Evolutionary conservation across 2,797 vertebrate genomes (phyloP).

Genomic region (Ctenopoma multispine): DNA sequence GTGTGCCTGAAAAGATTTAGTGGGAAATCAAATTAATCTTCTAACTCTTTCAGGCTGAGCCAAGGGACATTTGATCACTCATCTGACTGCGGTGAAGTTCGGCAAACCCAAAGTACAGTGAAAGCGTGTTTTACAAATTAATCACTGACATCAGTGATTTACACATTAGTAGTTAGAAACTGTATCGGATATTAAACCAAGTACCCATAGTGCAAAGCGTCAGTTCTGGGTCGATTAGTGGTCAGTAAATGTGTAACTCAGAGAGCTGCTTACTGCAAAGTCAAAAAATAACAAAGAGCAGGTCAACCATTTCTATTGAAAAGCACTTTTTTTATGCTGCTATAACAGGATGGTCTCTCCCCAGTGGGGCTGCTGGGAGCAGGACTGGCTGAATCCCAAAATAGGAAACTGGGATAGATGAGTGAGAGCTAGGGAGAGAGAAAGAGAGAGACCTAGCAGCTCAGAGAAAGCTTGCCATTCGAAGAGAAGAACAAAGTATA

Average conservation of each 20-base stretch:
- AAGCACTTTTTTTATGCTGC: slow-evolving; percentile 51
- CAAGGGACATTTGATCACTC: slow-evolving; percentile 34
- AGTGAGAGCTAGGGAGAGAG: slow-evolving; percentile 28
- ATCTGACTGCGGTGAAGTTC: slow-evolving; percentile 23
- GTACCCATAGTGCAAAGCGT: slow-evolving; percentile 7
- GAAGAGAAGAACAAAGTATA: slow-evolving; percentile 64
- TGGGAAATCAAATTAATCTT: slow-evolving; percentile 32
- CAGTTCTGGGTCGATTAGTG: slow-evolving; percentile 18
- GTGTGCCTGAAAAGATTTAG: slow-evolving; percentile 29
- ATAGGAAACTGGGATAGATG: slow-evolving; percentile 71
- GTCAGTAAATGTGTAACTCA: slow-evolving; percentile 51
- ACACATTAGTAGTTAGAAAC: slow-evolving; percentile 9
- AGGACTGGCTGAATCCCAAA: slow-evolving; percentile 67
- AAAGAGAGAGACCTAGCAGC: slow-evolving; percentile 36
- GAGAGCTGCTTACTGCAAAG: slow-evolving; percentile 22
- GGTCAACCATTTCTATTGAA: slow-evolving; percentile 66
- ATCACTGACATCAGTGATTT: slow-evolving; percentile 10
- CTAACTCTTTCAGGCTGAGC: slow-evolving; percentile 16
- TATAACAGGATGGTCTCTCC: slow-evolving; percentile 58
- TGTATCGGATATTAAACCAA: slow-evolving; percentile 51
- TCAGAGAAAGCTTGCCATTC: slow-evolving; percentile 51
- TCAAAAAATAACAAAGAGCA: slow-evolving; percentile 47
- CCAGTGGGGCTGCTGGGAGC: slow-evolving; percentile 68
- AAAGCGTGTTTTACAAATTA: slow-evolving; percentile 7
- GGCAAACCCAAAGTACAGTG: neutral